Base-by-base conservation (phyloP, 2,113 vertebrate species). In the Sander vitreus region DNA sequence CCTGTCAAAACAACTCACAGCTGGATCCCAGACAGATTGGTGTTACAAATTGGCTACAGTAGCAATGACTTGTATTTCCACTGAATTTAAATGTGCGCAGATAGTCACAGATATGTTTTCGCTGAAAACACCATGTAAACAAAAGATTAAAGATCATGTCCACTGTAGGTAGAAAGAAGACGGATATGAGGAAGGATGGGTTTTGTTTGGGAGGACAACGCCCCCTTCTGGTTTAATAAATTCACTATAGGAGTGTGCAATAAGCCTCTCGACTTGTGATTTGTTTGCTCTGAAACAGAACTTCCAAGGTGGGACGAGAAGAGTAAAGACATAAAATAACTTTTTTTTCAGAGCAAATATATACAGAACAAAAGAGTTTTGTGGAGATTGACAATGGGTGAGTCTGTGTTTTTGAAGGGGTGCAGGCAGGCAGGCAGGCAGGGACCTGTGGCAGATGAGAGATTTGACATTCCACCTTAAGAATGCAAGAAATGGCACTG, bases 401-500 rank as follows among this genome's bases (percentile, higher is more conserved):
- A 58, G 30, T 23, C 47, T 43, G 62, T 54, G 30, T 64, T 53
- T 69, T 58, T 59, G 30, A 33, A 33, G 30, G 30, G 30, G 30
- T 33, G 51, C 55, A 73, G 66, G 23, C 10, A 11, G n/a, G 43
- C 72, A 45, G 76, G 62, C 88, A 86, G 76, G 88, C 81, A 76
- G 64, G 39, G 73, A 78, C 90, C 80, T 88, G 89, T 5, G 54
- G 69, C 77, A 84, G 81, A 91, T 89, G 51, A 85, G 27, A 68
- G 88, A 91, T 86, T 48, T 30, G 78, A 89, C 88, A 91, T 90
- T 89, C 90, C 85, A 80, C 60, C 55, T 82, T 62, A 80, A 87
- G 70, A 77, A 89, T 85, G 86, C 55, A 73, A 88, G 85, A 89
- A 84, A 85, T 89, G 67, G 59, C 69, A 25, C 71, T 78, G 84